A percentile compares a stretch with the other conserved stretches of the same genome.
phyloP scores from a whole-genome alignment of 2,888 invertebrate genomes.

The Synanthedon andrenaeformis region DNA sequence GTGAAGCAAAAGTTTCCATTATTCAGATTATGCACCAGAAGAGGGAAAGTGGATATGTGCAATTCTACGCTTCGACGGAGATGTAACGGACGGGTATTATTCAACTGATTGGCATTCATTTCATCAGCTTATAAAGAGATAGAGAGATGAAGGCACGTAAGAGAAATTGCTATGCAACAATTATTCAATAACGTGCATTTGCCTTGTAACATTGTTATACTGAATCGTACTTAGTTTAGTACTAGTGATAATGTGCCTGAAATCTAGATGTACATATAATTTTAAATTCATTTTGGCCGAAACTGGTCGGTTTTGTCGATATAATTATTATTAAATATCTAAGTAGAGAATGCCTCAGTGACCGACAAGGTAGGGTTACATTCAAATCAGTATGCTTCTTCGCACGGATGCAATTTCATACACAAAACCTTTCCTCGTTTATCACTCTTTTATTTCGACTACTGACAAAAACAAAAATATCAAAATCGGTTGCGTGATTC shows the following conservation, averaged over 20 bases:
- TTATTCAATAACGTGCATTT: background rate
- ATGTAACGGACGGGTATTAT: slow-evolving; percentile 17
- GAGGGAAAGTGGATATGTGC: slow-evolving; percentile 41
- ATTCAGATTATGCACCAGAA: slow-evolving; percentile 33
- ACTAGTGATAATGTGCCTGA: too few species aligned
- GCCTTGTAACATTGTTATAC: too few species aligned
- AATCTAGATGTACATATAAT: too few species aligned
- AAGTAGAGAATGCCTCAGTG: background rate
- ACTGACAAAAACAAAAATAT: too few species aligned
- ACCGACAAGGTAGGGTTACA: background rate
- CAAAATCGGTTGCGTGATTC: too few species aligned
- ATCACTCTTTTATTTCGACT: too few species aligned
- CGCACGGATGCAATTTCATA: too few species aligned
- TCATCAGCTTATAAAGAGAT: slow-evolving; percentile 6
- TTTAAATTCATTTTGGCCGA: background rate
- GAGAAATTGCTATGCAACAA: slow-evolving; percentile 12
- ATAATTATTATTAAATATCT: background rate
- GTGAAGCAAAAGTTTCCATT: slow-evolving; percentile 3
- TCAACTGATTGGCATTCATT: slow-evolving; percentile 9
- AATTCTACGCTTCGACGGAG: slow-evolving; percentile 27
- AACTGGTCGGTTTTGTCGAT: background rate
- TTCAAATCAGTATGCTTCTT: too few species aligned
- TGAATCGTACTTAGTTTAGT: slow-evolving; percentile 8
- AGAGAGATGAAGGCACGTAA: slow-evolving; percentile 6
- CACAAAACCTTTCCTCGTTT: too few species aligned